phyloP scores from a whole-genome alignment of 2,113 vertebrate species.

The Coreoperca whiteheadi region DNA sequence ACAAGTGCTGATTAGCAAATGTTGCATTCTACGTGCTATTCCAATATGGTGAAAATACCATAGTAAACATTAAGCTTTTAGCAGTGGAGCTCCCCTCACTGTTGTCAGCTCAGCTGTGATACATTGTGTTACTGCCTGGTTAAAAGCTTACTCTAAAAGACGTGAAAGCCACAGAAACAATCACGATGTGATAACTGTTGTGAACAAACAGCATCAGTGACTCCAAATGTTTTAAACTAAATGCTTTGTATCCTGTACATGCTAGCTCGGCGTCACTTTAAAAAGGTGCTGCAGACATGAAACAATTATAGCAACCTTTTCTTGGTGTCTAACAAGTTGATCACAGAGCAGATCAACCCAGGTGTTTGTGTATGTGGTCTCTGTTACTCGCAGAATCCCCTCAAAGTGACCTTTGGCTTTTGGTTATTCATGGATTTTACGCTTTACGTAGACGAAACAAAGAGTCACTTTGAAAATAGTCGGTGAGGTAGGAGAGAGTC shows the following conservation, averaged over 20 bases:
- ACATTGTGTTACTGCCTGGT: not conserved
- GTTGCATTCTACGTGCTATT: not conserved
- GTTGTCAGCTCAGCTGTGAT: not conserved
- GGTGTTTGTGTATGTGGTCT: not conserved
- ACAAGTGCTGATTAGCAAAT: not conserved
- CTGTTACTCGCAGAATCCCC: not conserved
- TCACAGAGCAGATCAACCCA: not conserved
- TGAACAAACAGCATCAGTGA: not conserved
- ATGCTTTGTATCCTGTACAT: not conserved
- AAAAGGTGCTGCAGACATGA: not conserved
- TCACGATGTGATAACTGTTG: too few relatives aligned
- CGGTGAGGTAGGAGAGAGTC: not conserved
- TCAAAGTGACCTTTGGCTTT: not conserved
- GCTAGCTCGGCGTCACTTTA: not conserved
- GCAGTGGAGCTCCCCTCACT: not conserved
- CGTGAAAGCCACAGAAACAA: too few relatives aligned
- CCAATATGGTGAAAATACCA: too few relatives aligned
- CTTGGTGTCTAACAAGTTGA: not conserved
- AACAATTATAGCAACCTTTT: not conserved
- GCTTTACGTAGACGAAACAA: not conserved
- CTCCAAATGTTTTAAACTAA: not conserved
- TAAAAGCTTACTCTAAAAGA: not conserved
- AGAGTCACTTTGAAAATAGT: not conserved
- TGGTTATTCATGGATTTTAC: slow-evolving; percentile 6
- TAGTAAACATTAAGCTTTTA: not conserved